These are phyloP conservation scores for Torymus aiolomorphi DNA, from an alignment of 2,888 invertebrate species.

Conservation along the genomic window DNA sequence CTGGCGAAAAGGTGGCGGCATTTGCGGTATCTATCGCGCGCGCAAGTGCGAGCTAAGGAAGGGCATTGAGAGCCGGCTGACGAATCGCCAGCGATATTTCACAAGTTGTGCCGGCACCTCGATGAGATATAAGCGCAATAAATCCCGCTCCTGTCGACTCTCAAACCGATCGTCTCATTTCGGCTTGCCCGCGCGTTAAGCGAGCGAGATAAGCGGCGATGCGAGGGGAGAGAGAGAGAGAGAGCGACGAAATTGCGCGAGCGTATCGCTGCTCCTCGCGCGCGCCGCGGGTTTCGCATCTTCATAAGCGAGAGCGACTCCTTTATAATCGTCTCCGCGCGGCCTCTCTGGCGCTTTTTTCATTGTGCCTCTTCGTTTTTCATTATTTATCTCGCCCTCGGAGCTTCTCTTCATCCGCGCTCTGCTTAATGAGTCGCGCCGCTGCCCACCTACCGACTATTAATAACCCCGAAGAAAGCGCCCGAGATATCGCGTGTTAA, in stretches of 20 bases:
- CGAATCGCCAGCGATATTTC: slow-evolving; percentile 48
- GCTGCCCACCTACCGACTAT: slow-evolving; percentile 69
- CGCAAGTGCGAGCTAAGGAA: no score
- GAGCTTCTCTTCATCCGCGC: slow-evolving; percentile 30
- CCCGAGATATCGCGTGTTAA: slow-evolving; percentile 64
- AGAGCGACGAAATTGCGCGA: slow-evolving; percentile 16
- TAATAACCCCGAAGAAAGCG: slow-evolving; percentile 69
- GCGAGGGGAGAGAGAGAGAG: background rate
- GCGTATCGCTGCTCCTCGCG: background rate
- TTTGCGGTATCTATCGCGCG: no score
- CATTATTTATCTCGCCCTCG: slow-evolving; percentile 17
- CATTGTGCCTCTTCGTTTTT: background rate
- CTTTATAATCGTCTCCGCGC: background rate
- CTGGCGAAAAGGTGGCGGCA: slow-evolving; percentile 23
- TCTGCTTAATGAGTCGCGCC: slow-evolving; percentile 62
- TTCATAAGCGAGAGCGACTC: no score
- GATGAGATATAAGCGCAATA: slow-evolving; percentile 40
- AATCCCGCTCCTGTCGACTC: slow-evolving; percentile 15
- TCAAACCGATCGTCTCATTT: slow-evolving; percentile 29
- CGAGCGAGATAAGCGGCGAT: no score
- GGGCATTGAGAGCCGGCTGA: slow-evolving; percentile 38
- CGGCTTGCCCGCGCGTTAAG: background rate
- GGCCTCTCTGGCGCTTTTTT: background rate
- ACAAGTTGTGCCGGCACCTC: background rate
- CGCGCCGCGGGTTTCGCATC: no score